Evolutionary conservation across 2,797 vertebrate species (phyloP), one percentile per base, ranked within the genome.

Genomic region (Crocidura indochinensis): DNA sequence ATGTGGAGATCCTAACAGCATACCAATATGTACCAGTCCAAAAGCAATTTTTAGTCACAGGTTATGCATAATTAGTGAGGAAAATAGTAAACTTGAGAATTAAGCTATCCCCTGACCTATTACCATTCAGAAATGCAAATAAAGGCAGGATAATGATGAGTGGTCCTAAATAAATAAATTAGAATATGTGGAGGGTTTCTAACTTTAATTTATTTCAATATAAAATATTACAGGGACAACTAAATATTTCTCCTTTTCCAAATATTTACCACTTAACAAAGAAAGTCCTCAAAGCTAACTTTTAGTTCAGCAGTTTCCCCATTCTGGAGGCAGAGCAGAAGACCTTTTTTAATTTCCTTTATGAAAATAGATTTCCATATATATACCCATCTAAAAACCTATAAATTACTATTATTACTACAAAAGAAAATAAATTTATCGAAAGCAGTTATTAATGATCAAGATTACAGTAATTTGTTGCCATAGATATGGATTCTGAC

Each of bases 191-290:
- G 60, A 91, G 19, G 49, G 53, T 46, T 75, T 89, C 75, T 31
- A 85, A 92, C 46, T 90, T 89, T 65, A 82, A 83, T 91, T 65
- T 71, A 84, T 38, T 88, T 91, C 60, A 76, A 44, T 71, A 84
- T 62, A 38, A 84, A 90, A 53, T 87, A 38, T 73, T 51, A 62
- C 20, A 68, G 73, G n/a, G 49, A 20, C 11, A 75, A 92, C 14
- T 17, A 89, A 80, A 87, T 56, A 80, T 26, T 56, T 73, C 71
- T 27, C 29, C 47, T 78, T 91, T 85, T 60, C n/a, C 19, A 95
- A 12, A 73, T 22, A 74, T 15, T 15, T 80, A 38, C 46, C 51
- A 77, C 46, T 11, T n/a, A 71, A 90, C n/a, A 47, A 31, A 38
- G 8, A 15, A 10, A 20, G 2, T 29, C 44, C 53, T 64, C 53